Conservation (phyloP, 2,113 vertebrate genomes). For the Jaculus jaculus region DNA sequence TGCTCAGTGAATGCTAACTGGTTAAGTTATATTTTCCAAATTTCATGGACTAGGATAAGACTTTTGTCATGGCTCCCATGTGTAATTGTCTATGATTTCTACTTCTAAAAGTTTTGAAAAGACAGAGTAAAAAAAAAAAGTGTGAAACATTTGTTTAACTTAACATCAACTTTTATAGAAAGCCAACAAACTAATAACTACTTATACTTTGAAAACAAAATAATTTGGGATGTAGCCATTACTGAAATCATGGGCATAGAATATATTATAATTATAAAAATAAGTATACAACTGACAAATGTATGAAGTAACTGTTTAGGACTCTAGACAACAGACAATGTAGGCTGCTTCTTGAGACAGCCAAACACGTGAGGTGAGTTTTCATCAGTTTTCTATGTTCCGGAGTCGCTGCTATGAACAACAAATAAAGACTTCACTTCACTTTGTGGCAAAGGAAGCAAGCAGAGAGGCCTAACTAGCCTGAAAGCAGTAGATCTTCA, state of each 20-base stretch:
- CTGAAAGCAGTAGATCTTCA: not conserved
- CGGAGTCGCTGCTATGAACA: not conserved
- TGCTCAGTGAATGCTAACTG: not conserved
- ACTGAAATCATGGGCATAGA: not conserved
- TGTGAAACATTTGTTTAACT: not conserved
- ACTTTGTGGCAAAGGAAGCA: not conserved
- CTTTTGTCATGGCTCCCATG: no score
- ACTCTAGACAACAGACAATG: not conserved
- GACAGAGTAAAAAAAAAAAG: slow-evolving; percentile 1
- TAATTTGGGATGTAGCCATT: not conserved
- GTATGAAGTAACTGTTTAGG: not conserved
- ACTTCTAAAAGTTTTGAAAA: not conserved
- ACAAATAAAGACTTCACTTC: not conserved
- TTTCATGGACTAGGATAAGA: not conserved
- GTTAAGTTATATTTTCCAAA: not conserved
- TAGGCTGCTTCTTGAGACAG: not conserved
- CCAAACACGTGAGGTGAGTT: not conserved
- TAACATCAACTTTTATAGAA: not conserved
- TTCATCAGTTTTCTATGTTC: not conserved
- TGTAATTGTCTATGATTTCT: not conserved
- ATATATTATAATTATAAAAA: not conserved
- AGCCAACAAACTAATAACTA: not conserved
- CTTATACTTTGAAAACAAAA: not conserved
- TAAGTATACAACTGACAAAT: not conserved
- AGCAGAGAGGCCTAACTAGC: not conserved